These are phyloP conservation scores for Drosophila mojavensis DNA, from an alignment of 1,140 invertebrate genomes.

Conservation along the genomic window DNA sequence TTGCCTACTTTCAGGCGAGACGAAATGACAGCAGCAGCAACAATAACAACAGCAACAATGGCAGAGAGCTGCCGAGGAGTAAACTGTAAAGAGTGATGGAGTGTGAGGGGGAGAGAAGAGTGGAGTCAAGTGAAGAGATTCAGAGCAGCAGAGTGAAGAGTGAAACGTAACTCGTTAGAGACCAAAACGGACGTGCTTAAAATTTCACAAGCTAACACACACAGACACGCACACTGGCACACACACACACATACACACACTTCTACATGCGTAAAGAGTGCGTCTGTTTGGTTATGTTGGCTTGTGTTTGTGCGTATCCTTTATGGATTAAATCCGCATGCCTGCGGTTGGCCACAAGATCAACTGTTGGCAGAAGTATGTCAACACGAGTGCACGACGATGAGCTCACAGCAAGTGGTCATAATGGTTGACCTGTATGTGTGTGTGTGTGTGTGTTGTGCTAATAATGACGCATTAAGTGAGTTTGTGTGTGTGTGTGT, in stretches of 20 bases:
- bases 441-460: conserved; percentile 53
- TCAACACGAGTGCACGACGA: conserved; percentile 67
- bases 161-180: conserved; percentile 73
- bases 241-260: conserved; percentile 10
- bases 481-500: conserved; percentile 40
- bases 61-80: too few species aligned
- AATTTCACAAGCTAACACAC: conserved; percentile 66
- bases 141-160: neutral
- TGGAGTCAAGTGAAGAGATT: neutral
- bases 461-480: conserved; percentile 79
- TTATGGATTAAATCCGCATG: conserved; percentile 83
- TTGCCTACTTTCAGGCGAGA: conserved; percentile 67
- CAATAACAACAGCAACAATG: conserved; percentile 16
- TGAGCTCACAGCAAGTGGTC: conserved; percentile 70
- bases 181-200: conserved; percentile 79
- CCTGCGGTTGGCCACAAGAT: conserved; percentile 80
- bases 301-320: conserved; percentile 70
- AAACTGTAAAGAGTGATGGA: too few species aligned
- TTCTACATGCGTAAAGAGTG: conserved; percentile 22
- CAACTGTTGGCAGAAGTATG: conserved; percentile 82
- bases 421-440: conserved; percentile 59
- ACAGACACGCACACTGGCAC: too few species aligned
- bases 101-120: neutral
- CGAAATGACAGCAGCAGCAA: conserved; percentile 20
- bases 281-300: conserved; percentile 7